A percentile compares a stretch with the other conserved stretches of the same genome.
Conservation (phyloP, 2,113 vertebrate genomes). For the Agelaius phoeniceus region DNA sequence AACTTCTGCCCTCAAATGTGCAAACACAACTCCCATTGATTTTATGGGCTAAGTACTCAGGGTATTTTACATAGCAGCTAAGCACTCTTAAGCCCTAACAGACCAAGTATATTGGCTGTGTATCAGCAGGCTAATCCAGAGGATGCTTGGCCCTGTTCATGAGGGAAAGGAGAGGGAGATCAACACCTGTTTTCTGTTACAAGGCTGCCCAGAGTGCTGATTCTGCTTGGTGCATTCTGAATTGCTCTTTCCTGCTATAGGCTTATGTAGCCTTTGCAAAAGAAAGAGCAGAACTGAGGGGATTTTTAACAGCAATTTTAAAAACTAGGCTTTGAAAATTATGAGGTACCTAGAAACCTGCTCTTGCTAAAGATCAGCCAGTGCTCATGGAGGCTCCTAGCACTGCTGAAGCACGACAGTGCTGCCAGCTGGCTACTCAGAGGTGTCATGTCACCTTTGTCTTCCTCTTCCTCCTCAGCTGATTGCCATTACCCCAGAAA, state of each 20-base stretch:
- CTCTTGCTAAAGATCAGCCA: not conserved
- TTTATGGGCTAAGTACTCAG: constrained; percentile 37
- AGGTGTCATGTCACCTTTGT: not conserved
- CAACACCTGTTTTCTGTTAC: not conserved
- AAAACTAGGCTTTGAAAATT: not conserved
- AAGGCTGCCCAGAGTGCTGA: not conserved
- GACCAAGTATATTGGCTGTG: constrained; percentile 24
- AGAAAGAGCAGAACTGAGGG: not conserved
- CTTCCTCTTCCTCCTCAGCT: not conserved
- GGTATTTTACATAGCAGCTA: constrained; percentile 51
- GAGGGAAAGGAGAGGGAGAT: not conserved
- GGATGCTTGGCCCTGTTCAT: not conserved
- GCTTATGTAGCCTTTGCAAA: not conserved
- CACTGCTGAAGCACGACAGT: fast-evolving
- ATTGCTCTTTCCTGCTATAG: not conserved
- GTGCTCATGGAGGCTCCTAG: not conserved
- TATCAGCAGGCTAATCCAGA: constrained; percentile 43
- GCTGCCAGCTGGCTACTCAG: not conserved
- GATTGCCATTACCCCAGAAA: not conserved
- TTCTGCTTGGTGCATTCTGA: not conserved
- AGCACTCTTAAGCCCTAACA: constrained; percentile 32
- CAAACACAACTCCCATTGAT: not conserved
- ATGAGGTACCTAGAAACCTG: not conserved
- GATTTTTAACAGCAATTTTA: not conserved
- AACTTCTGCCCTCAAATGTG: not conserved